Evolutionary conservation across 2,113 vertebrate species (phyloP).

Genomic region (Rhodinocichla rosea): DNA sequence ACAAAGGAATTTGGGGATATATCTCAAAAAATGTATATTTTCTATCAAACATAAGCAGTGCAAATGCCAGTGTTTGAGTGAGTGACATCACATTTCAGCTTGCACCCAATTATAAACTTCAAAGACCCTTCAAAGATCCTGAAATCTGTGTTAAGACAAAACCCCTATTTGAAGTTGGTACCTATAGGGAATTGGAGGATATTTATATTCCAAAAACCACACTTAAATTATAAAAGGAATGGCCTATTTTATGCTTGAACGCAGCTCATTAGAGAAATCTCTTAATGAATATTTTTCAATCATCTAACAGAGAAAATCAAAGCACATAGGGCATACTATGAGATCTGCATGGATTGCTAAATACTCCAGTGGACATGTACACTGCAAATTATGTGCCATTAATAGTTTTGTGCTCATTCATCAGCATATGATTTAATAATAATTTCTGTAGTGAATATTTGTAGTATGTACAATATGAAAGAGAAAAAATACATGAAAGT

Average conservation of each 20-base stretch:
- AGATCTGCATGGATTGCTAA: not conserved
- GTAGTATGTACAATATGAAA: not conserved
- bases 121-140: slow-evolving; percentile 58
- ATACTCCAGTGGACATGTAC: slow-evolving; percentile 6
- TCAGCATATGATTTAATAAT: slow-evolving; percentile 9
- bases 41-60: not conserved
- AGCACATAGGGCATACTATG: not conserved
- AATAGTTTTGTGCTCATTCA: slow-evolving; percentile 56
- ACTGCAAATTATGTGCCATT: not conserved
- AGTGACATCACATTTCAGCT: not conserved
- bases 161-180: slow-evolving; percentile 35
- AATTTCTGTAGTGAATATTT: not conserved
- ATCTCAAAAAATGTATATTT: not conserved
- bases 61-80: not conserved
- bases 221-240: slow-evolving; percentile 52
- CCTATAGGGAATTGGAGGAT: slow-evolving; percentile 30
- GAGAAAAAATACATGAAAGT: not conserved
- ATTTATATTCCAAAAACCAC: slow-evolving; percentile 9
- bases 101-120: slow-evolving; percentile 52
- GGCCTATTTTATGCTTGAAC: slow-evolving; percentile 56
- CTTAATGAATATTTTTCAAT: slow-evolving; percentile 58
- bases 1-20: not conserved
- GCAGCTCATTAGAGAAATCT: slow-evolving; percentile 52
- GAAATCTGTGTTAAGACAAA: slow-evolving; percentile 58
- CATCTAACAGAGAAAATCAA: slow-evolving; percentile 38